Percentiles rank a stretch among this genome's conserved stretches.
These are phyloP conservation scores for Siphonodentalium dalli DNA, from an alignment of 2,888 invertebrate species.

Conservation along the genomic window DNA sequence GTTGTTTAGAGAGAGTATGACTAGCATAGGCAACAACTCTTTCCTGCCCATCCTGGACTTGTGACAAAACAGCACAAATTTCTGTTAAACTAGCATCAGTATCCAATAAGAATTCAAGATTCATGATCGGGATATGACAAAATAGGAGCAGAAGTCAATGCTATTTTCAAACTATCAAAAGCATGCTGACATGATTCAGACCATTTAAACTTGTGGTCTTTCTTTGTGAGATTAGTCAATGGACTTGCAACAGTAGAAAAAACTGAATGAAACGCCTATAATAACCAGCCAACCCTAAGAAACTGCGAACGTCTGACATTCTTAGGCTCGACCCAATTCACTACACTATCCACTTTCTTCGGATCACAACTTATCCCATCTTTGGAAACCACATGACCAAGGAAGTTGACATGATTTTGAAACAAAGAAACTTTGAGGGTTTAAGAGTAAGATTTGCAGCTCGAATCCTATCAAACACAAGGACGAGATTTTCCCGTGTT, in stretches of 20 bases:
- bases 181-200: conserved; percentile 9
- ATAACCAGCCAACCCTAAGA: conserved; percentile 30
- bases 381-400: conserved; percentile 31
- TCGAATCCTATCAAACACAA: too few species aligned
- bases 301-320: conserved; percentile 23
- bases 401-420: conserved; percentile 21
- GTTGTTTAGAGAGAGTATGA: conserved; percentile 11
- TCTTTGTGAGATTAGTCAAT: conserved; percentile 21
- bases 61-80: conserved; percentile 19
- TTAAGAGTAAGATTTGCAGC: too few species aligned
- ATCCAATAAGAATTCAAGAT: conserved; percentile 4
- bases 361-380: conserved; percentile 25
- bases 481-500: too few species aligned
- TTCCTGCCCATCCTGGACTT: conserved; percentile 17
- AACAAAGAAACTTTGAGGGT: too few species aligned
- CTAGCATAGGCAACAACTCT: conserved; percentile 23
- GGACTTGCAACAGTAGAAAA: conserved; percentile 33
- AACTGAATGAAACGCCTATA: conserved; percentile 31
- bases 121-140: too few species aligned
- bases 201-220: conserved; percentile 18
- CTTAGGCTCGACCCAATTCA: conserved; percentile 23
- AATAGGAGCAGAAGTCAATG: too few species aligned
- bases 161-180: too few species aligned
- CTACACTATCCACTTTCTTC: conserved; percentile 25
- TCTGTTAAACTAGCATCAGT: conserved; percentile 15